Base-by-base conservation (phyloP, 2,888 invertebrate species). In the Monochamus alternatus region DNA sequence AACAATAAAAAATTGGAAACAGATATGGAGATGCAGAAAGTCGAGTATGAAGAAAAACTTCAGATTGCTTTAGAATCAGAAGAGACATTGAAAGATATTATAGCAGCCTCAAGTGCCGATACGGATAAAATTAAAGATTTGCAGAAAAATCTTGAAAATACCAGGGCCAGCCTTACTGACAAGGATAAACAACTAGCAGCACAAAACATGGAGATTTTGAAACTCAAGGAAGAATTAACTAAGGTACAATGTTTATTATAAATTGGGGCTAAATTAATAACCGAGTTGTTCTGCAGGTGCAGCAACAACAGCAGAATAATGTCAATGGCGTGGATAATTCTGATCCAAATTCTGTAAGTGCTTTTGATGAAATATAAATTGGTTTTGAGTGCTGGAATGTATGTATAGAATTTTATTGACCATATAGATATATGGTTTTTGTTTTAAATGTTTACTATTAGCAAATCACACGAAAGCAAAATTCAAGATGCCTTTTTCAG, bases 221-320 rank as follows among this genome's bases (percentile, higher is more conserved):
- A 76, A 51, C 74, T 86, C 32, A 84, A 81, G 59, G 79, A 81
- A 10, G 80, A 84, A 65, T 72, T 85, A 38, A 60, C 59, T 38
- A 81, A 82, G 82, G 85, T 84, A 75, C 71, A 71, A 22, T 66
- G 5, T 14, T 22, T n/a, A n/a, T 43, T 43, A 63, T 62, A 31
- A 12, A 32, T 38, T 7, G n/a, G 30, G 30, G 22, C 22, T 30
- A 5, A 31, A 31, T n/a, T n/a, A 60, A 60, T 65, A 22, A 31
- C 5, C 47, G 5, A 65, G 3, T 14, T 65, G n/a, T 32, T 14
- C 31, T 64, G 68, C 75, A 77, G 79, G 81, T 38, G 12, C 63
- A 65, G 30, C 59, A 68, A 10, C 77, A 71, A 68, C 66, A 70
- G n/a, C 66, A 70, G n/a, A 77, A 60, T 65, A 66, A 38, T 31